Conservation (phyloP, 2,113 vertebrate species). For the Osmerus eperlanus region DNA sequence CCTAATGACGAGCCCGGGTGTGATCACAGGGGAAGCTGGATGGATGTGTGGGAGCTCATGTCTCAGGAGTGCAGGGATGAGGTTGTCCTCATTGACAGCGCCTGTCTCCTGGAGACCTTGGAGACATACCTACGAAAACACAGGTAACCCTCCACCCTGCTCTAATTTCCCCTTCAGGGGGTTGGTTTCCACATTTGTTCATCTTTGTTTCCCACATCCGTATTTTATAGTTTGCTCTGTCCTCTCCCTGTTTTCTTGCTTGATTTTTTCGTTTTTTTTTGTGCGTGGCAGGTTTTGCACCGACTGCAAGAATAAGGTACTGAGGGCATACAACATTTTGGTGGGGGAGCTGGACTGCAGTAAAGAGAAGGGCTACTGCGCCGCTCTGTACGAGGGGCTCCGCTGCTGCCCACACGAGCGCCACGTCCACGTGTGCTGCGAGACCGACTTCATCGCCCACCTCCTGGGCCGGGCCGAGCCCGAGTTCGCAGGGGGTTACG, state of each 20-base stretch:
- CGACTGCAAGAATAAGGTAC: constrained; percentile 96
- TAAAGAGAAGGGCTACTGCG: constrained; percentile 95
- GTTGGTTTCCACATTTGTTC: no score
- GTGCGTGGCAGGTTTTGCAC: constrained; percentile 83
- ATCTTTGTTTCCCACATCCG: background rate
- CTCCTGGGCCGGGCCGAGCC: constrained; percentile 92
- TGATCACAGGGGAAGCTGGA: constrained; percentile 88
- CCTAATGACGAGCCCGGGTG: constrained; percentile 1
- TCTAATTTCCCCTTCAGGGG: background rate
- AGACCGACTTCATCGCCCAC: constrained; percentile 96
- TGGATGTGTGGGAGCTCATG: constrained; percentile 98
- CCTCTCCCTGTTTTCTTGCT: background rate
- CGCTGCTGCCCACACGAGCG: constrained; percentile 93
- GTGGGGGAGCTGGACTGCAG: constrained; percentile 93
- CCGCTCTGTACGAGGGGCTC: constrained; percentile 90
- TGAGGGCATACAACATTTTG: constrained; percentile 94
- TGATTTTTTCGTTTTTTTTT: background rate
- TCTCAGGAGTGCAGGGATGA: constrained; percentile 97
- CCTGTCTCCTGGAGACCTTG: constrained; percentile 90
- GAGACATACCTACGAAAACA: constrained; percentile 95
- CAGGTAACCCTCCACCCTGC: constrained; percentile 70
- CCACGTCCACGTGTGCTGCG: constrained; percentile 94
- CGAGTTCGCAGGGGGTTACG: constrained; percentile 94
- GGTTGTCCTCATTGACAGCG: constrained; percentile 93
- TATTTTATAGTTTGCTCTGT: background rate